phyloP scores from a whole-genome alignment of 2,113 vertebrate genomes.

The Chaetura pelagica region DNA sequence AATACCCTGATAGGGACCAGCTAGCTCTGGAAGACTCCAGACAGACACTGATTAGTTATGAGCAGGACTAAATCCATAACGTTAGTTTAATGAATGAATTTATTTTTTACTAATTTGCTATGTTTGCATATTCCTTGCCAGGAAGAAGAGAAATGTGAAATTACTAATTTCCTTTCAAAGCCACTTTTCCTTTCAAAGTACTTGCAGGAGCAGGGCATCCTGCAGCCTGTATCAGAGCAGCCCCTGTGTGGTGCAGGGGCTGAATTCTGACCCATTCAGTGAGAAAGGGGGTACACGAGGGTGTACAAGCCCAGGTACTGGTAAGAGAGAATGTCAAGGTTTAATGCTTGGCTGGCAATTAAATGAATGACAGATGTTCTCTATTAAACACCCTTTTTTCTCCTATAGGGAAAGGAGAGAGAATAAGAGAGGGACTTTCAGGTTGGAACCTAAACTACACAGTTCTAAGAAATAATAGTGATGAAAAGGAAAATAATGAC shows the following conservation, averaged over 20 bases:
- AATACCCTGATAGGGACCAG: background rate
- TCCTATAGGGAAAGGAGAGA: no score
- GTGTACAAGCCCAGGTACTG: fast-evolving
- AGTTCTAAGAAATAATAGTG: no score
- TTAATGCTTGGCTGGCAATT: no score
- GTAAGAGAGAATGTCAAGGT: background rate
- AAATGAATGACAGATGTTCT: no score
- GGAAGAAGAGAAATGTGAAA: background rate
- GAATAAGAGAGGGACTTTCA: no score
- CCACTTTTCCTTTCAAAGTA: background rate
- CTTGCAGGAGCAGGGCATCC: background rate
- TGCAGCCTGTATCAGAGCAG: fast-evolving
- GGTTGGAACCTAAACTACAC: no score
- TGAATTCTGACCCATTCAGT: background rate
- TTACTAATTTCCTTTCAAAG: background rate
- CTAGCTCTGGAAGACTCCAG: background rate
- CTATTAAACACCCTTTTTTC: no score
- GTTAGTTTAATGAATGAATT: background rate
- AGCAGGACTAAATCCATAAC: background rate
- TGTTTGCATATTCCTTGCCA: background rate
- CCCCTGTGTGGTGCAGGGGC: fast-evolving
- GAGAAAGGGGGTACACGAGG: background rate
- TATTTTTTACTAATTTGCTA: background rate
- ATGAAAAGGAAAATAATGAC: no score
- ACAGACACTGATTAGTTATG: background rate